phyloP scores from a whole-genome alignment of 2,888 invertebrate species.

The Coleophora deauratella region DNA sequence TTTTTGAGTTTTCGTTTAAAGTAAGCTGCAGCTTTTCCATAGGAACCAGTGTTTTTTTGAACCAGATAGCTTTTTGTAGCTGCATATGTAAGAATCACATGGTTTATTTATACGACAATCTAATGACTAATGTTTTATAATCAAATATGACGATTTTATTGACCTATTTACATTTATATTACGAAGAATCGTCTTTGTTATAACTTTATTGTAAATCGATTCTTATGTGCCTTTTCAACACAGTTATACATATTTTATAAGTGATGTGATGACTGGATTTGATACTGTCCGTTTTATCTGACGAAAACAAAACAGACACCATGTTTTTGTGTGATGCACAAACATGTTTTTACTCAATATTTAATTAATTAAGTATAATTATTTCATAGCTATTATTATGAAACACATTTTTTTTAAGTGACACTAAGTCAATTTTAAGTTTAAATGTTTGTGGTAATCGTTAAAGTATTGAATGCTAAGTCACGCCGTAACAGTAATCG shows the following conservation, averaged over 20 bases:
- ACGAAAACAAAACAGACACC: conserved; percentile 39
- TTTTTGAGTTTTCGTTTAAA: not conserved
- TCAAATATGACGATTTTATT: no score
- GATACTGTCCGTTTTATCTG: conserved; percentile 51
- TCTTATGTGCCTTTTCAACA: conserved; percentile 61
- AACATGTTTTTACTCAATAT: conserved; percentile 55
- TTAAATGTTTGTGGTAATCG: conserved; percentile 52
- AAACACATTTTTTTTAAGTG: conserved; percentile 50
- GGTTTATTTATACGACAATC: no score
- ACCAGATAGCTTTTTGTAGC: no score
- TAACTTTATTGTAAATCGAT: conserved; percentile 55
- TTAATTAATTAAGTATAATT: conserved; percentile 41
- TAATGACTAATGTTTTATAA: no score
- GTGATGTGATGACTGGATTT: conserved; percentile 62
- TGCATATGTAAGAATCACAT: no score
- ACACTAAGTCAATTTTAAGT: conserved; percentile 57
- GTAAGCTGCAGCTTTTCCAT: not conserved
- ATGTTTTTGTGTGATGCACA: conserved; percentile 58
- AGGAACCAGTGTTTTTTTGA: no score
- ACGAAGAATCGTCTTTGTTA: conserved; percentile 2
- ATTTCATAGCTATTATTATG: conserved; percentile 44
- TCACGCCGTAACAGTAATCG: conserved; percentile 64
- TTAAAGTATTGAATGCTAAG: conserved; percentile 63
- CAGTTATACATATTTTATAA: conserved; percentile 17
- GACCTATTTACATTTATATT: no score